phyloP scores from a whole-genome alignment of 2,888 invertebrate species.

The Sphecodes monilicornis region DNA sequence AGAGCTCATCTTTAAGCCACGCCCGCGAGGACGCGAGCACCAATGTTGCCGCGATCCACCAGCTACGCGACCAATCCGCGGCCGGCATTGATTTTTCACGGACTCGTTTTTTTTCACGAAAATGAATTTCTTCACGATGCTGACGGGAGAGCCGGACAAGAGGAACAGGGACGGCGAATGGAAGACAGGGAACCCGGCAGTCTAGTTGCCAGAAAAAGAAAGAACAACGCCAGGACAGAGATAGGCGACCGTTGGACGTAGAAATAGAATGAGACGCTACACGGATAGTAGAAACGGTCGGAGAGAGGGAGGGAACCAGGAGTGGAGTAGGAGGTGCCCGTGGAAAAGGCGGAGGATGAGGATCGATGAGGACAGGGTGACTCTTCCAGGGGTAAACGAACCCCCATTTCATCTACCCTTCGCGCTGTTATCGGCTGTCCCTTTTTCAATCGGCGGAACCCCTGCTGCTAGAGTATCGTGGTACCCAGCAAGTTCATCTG shows the following conservation, averaged over 20 bases:
- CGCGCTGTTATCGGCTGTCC: constrained; percentile 77
- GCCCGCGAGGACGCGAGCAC: constrained; percentile 72
- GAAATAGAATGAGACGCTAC: constrained; percentile 60
- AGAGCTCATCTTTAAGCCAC: constrained; percentile 84
- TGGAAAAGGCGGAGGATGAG: constrained; percentile 68
- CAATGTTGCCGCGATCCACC: constrained; percentile 74
- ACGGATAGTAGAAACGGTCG: constrained; percentile 42
- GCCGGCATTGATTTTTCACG: constrained; percentile 81
- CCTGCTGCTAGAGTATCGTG: constrained; percentile 60
- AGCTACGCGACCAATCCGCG: constrained; percentile 75
- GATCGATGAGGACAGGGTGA: constrained; percentile 73
- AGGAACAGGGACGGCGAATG: constrained; percentile 28
- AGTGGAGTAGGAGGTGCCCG: constrained; percentile 56
- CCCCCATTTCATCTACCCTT: constrained; percentile 75
- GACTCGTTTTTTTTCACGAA: constrained; percentile 74
- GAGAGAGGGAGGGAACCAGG: constrained; percentile 51
- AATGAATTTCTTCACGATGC: constrained; percentile 81
- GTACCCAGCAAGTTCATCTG: constrained; percentile 56
- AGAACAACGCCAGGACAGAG: constrained; percentile 14
- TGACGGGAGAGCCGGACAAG: constrained; percentile 50
- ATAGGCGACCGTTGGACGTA: constrained; percentile 26
- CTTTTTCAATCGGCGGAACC: constrained; percentile 76
- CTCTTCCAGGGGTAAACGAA: constrained; percentile 77
- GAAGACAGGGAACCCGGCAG: constrained; percentile 16
- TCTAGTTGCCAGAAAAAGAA: constrained; percentile 29